phyloP scores from a whole-genome alignment of 1,140 invertebrate species.

The Brachionus rubens region DNA sequence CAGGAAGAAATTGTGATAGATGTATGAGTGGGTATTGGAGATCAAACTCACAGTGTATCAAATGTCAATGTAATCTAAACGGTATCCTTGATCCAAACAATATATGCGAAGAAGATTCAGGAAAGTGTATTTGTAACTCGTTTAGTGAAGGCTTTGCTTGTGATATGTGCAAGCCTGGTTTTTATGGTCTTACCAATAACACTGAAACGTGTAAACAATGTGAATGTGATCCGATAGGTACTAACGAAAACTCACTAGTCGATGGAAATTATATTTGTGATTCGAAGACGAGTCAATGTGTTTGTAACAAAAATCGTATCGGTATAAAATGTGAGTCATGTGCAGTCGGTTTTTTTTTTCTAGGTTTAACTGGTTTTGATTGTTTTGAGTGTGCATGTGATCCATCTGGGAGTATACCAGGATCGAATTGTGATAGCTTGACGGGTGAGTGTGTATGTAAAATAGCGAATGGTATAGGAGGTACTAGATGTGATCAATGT shows the following conservation, averaged over 20 bases:
- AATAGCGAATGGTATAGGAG: conserved; percentile 71
- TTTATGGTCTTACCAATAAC: background rate
- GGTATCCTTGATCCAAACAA: conserved; percentile 72
- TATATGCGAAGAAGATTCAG: conserved; percentile 40
- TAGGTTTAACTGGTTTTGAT: conserved; percentile 49
- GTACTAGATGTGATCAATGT: conserved; percentile 82
- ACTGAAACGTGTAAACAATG: conserved; percentile 73
- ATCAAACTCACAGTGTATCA: conserved; percentile 82
- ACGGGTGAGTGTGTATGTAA: conserved; percentile 81
- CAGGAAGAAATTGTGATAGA: conserved; percentile 53
- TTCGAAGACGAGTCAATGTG: conserved; percentile 74
- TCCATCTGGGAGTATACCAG: conserved; percentile 77
- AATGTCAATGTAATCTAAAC: conserved; percentile 86
- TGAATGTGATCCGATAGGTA: conserved; percentile 55
- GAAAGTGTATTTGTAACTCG: conserved; percentile 48
- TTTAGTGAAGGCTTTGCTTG: conserved; percentile 71
- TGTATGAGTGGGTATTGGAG: conserved; percentile 76
- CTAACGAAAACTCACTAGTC: background rate
- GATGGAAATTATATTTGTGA: conserved; percentile 29
- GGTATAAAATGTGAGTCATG: conserved; percentile 87
- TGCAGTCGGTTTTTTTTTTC: conserved; percentile 67
- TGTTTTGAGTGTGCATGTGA: conserved; percentile 79
- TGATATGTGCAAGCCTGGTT: conserved; percentile 61
- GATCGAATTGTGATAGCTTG: conserved; percentile 80
- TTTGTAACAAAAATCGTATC: conserved; percentile 89